Evolutionary conservation across 2,888 invertebrate genomes (phyloP).

Genomic region (Timema podura): DNA sequence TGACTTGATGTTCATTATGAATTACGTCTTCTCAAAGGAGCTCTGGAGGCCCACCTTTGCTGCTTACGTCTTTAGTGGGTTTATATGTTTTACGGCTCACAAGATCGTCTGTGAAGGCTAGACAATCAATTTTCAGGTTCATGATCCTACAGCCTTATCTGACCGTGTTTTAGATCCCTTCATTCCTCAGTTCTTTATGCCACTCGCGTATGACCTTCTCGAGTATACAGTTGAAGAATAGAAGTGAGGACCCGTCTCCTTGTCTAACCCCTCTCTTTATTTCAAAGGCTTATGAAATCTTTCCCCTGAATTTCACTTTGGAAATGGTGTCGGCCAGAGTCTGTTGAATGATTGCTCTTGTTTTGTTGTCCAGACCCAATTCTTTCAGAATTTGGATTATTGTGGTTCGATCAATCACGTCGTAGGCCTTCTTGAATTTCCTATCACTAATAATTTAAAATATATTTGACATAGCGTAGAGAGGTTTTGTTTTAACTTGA

Average conservation of each 20-base stretch:
- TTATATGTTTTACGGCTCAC: not conserved
- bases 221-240: conserved; percentile 10
- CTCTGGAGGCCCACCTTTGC: too few species aligned
- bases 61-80: not conserved
- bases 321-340: too few species aligned
- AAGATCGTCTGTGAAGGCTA: conserved; percentile 15
- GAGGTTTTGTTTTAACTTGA: too few species aligned
- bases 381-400: conserved; percentile 13
- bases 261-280: conserved; percentile 13
- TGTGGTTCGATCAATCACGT: not conserved
- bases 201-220: conserved; percentile 5
- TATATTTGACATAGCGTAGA: too few species aligned
- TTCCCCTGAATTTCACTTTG: too few species aligned
- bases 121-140: conserved; percentile 28
- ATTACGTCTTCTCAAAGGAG: not conserved
- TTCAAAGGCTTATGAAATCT: too few species aligned
- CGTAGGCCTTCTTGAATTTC: conserved; percentile 9
- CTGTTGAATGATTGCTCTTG: conserved; percentile 9
- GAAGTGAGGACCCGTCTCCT: conserved; percentile 3
- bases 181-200: conserved; percentile 2
- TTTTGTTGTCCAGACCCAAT: conserved; percentile 11
- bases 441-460: too few species aligned
- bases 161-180: conserved; percentile 1
- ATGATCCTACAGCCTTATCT: conserved; percentile 10
- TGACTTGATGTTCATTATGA: not conserved